Conservation (phyloP, 2,797 vertebrate genomes). For the Pseudopleuronectes americanus region DNA sequence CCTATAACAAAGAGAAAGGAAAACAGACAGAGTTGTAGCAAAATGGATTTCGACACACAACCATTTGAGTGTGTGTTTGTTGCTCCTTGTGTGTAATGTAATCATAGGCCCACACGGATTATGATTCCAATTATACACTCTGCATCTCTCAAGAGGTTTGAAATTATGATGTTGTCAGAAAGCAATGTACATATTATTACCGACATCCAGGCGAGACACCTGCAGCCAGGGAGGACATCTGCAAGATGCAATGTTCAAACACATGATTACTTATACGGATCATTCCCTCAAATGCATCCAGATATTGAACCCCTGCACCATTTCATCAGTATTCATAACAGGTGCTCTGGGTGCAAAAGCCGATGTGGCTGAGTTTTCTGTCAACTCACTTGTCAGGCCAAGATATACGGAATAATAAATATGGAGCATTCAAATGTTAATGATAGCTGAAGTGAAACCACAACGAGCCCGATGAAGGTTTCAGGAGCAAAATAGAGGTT, state of each 20-base stretch:
- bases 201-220: neutral
- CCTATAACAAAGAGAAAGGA: no score
- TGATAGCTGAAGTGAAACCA: neutral
- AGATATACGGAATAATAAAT: conserved; percentile 15
- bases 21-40: no score
- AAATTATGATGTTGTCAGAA: neutral
- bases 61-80: neutral
- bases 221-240: neutral
- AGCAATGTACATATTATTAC: neutral
- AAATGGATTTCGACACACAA: no score
- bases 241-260: neutral
- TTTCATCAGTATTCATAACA: conserved; percentile 6
- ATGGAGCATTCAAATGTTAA: conserved; percentile 14
- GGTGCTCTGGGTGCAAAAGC: neutral
- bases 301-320: neutral
- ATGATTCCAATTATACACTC: neutral
- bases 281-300: neutral
- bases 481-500: neutral
- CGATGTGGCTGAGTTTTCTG: conserved; percentile 17
- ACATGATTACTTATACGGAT: neutral
- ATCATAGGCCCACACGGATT: neutral
- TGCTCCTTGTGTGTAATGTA: neutral
- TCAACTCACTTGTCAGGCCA: conserved; percentile 7
- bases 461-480: neutral
- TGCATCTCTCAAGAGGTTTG: neutral